These are phyloP conservation scores for Papilio demoleus DNA, from an alignment of 2,888 invertebrate species.

Conservation along the genomic window DNA sequence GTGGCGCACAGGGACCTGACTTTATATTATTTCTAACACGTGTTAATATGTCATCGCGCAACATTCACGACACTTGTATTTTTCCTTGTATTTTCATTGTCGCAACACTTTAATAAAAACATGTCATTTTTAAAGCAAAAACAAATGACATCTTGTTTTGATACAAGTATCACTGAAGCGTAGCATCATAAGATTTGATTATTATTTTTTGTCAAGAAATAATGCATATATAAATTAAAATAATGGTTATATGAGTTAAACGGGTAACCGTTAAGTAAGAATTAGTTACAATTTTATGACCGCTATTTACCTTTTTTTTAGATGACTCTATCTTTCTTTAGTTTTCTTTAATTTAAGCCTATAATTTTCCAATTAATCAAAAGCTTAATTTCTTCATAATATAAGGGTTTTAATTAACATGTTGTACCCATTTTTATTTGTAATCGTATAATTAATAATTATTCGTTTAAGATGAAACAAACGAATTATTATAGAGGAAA, in stretches of 20 bases:
- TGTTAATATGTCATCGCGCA: neutral
- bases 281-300: no score
- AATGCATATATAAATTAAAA: no score
- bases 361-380: neutral
- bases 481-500: neutral
- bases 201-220: no score
- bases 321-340: neutral
- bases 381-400: slow-evolving; percentile 7
- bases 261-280: no score
- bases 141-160: no score
- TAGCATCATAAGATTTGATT: no score
- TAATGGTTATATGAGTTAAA: no score
- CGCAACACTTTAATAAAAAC: no score
- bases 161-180: no score
- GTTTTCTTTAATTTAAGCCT: neutral
- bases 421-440: neutral
- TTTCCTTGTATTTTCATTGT: neutral
- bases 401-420: neutral
- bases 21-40: slow-evolving; percentile 5
- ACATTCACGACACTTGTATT: neutral
- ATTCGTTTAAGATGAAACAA: no score
- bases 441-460: neutral
- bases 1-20: neutral
- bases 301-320: no score
- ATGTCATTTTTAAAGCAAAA: no score